phyloP scores from a whole-genome alignment of 1,140 invertebrate genomes.

The Telenomus remus region DNA sequence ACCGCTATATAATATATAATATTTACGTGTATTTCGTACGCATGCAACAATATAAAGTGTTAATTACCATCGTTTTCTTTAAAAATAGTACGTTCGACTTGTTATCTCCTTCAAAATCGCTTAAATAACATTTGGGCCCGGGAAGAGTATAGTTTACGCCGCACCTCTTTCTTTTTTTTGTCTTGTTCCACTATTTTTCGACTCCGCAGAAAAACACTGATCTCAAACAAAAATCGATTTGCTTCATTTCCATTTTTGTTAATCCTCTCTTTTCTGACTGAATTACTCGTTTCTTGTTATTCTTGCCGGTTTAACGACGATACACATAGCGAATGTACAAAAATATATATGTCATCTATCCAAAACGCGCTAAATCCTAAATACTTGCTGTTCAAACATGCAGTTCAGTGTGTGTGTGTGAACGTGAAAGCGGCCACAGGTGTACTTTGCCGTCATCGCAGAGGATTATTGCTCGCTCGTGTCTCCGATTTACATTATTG shows the following conservation, averaged over 20 bases:
- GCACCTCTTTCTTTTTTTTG: conserved; percentile 1
- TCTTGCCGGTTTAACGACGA: conserved; percentile 60
- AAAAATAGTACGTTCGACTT: conserved; percentile 69
- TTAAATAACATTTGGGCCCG: conserved; percentile 72
- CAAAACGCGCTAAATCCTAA: conserved; percentile 71
- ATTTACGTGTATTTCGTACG: conserved; percentile 67
- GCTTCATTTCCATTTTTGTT: conserved; percentile 29
- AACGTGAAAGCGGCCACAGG: conserved; percentile 56
- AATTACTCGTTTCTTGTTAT: background rate
- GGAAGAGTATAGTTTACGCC: conserved; percentile 69
- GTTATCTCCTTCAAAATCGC: conserved; percentile 42
- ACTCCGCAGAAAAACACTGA: background rate
- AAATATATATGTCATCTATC: conserved; percentile 75
- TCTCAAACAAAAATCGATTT: background rate
- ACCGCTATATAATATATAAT: conserved; percentile 44
- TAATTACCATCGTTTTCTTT: conserved; percentile 49
- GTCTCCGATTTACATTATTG: conserved; percentile 17
- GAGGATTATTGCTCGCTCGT: conserved; percentile 40
- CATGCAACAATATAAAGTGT: conserved; percentile 73
- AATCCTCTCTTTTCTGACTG: conserved; percentile 9
- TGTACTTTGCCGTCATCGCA: conserved; percentile 23
- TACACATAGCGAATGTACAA: conserved; percentile 73
- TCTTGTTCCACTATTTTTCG: background rate
- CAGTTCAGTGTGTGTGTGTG: conserved; percentile 62
- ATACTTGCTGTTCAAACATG: conserved; percentile 63